phyloP scores from a whole-genome alignment of 2,113 vertebrate genomes.

The Phalacrocorax pelagicus region DNA sequence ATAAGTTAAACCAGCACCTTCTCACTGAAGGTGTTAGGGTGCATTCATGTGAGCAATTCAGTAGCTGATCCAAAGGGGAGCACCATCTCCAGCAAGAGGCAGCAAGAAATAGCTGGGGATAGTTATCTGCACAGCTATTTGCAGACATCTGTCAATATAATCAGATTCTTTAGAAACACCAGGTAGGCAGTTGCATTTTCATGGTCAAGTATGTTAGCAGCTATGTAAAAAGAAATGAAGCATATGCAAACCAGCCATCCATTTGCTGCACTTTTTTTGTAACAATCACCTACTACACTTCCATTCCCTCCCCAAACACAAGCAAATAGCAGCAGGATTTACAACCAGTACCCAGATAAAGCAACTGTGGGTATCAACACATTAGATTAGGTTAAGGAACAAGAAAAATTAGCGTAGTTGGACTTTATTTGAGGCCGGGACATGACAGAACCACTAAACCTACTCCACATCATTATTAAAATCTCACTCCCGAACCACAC shows the following conservation, averaged over 20 bases:
- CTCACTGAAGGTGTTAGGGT: not conserved
- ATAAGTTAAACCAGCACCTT: not conserved
- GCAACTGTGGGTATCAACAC: not conserved
- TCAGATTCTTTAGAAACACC: not conserved
- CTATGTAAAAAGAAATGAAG: not conserved
- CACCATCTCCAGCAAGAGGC: not conserved
- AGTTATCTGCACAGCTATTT: not conserved
- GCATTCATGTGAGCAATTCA: fast-evolving
- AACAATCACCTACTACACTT: not conserved
- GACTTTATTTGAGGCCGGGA: not conserved
- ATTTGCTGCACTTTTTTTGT: not conserved
- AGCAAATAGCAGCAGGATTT: not conserved
- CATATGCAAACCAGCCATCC: not conserved
- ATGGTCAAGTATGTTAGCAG: not conserved
- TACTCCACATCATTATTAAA: not conserved
- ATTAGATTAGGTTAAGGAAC: not conserved
- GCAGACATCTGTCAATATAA: not conserved
- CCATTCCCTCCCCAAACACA: not conserved
- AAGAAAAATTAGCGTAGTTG: not conserved
- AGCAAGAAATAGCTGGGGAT: not conserved
- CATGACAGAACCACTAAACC: too few relatives aligned
- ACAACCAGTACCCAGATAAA: not conserved
- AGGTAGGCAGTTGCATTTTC: not conserved
- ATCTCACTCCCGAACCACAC: not conserved
- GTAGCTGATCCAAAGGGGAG: not conserved